Conservation (phyloP, 2,888 invertebrate species). For the Napeogenes inachia region DNA sequence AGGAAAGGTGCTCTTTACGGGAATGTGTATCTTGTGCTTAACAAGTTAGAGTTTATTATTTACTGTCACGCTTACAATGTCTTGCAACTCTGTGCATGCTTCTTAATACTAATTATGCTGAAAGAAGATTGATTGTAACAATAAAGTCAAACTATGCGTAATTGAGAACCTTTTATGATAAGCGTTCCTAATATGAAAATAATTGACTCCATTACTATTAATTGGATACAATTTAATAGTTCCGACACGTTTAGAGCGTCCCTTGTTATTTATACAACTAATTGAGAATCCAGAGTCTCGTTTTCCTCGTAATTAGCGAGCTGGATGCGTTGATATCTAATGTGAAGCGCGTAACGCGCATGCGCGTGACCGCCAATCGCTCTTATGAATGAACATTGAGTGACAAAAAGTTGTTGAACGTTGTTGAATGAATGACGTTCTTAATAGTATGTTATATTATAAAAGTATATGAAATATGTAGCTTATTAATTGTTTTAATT, state of each 20-base stretch:
- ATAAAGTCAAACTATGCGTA: background rate
- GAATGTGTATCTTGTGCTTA: constrained; percentile 45
- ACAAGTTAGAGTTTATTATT: constrained; percentile 44
- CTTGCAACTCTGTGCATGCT: constrained; percentile 48
- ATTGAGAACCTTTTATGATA: constrained; percentile 9
- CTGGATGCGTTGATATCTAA: constrained; percentile 51
- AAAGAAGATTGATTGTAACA: constrained; percentile 25
- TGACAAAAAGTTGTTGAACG: constrained; percentile 35
- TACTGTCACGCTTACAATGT: constrained; percentile 32
- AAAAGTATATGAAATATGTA: too few species aligned
- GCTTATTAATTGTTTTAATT: too few species aligned
- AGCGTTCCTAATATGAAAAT: constrained; percentile 21
- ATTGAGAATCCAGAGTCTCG: constrained; percentile 22
- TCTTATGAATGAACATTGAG: constrained; percentile 43
- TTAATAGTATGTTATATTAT: too few species aligned
- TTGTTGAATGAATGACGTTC: constrained; percentile 22
- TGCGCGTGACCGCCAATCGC: constrained; percentile 38
- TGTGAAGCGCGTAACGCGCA: constrained; percentile 40
- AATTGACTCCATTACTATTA: constrained; percentile 16
- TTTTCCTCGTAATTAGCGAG: constrained; percentile 31
- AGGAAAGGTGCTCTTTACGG: constrained; percentile 37
- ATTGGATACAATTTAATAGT: constrained; percentile 16
- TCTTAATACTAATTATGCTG: constrained; percentile 64
- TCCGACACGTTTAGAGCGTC: background rate
- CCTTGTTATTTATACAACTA: constrained; percentile 17